phyloP scores from a whole-genome alignment of 23 tunicate genomes.

The Trididemnum nubilum region DNA sequence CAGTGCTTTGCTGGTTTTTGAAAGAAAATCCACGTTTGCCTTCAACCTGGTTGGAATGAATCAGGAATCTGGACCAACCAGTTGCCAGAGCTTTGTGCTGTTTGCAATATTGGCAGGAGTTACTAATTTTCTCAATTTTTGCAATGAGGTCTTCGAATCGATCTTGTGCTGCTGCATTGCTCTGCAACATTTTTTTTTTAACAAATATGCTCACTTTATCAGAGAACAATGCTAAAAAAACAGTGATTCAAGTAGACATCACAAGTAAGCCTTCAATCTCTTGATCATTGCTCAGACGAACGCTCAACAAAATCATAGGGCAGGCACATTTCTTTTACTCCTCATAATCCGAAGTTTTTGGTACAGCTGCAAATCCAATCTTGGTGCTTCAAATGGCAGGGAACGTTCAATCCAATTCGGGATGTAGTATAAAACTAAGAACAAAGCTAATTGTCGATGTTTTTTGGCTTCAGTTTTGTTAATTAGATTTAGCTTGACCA shows the following conservation, averaged over 20 bases:
- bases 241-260: background rate
- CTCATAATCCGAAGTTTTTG: background rate
- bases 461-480: background rate
- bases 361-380: constrained; percentile 4
- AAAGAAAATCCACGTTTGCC: too few relatives aligned
- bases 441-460: background rate
- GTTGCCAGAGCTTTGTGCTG: background rate
- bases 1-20: too few relatives aligned
- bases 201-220: background rate
- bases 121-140: background rate
- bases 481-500: background rate
- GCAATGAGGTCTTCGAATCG: background rate
- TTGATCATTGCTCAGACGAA: background rate
- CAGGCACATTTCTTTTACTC: background rate
- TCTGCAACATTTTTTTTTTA: background rate
- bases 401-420: background rate
- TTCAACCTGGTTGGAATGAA: too few relatives aligned
- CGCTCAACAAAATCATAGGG: background rate
- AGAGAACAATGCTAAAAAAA: background rate
- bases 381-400: background rate
- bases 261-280: background rate
- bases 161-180: background rate
- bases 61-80: too few relatives aligned
- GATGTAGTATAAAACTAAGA: background rate
- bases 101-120: background rate